phyloP scores from a whole-genome alignment of 2,888 invertebrate genomes.

The Amblyteles armatorius region DNA sequence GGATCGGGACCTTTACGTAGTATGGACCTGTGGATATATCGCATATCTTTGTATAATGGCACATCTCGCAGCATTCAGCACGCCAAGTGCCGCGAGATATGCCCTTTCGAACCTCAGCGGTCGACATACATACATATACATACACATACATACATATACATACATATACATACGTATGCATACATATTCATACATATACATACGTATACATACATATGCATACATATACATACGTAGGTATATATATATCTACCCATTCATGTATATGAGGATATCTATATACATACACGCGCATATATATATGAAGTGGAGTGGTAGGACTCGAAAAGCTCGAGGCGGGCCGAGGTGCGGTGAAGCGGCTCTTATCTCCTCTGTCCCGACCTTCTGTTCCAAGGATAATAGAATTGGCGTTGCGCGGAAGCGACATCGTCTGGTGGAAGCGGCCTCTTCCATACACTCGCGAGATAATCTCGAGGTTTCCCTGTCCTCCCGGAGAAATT shows the following conservation, averaged over 20 bases:
- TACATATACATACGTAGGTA: background rate
- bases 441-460: conserved; percentile 40
- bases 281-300: background rate
- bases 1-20: background rate
- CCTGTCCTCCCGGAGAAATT: background rate
- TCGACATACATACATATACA: background rate
- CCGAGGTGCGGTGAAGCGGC: conserved; percentile 36
- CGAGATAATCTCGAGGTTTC: conserved; percentile 31
- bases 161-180: too few relatives aligned
- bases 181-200: background rate
- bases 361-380: conserved; percentile 62
- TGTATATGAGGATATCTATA: background rate
- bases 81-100: too few relatives aligned
- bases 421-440: conserved; percentile 37
- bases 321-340: conserved; percentile 36
- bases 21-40: too few relatives aligned
- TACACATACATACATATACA: too few relatives aligned
- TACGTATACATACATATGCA: background rate
- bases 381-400: conserved; percentile 65
- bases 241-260: background rate
- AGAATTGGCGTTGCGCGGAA: conserved; percentile 57
- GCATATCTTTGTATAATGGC: too few relatives aligned
- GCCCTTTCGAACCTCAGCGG: too few relatives aligned
- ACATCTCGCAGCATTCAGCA: too few relatives aligned
- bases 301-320: conserved; percentile 15